Evolutionary conservation across 2,888 invertebrate species (phyloP), one percentile per base, ranked within the genome.

Genomic region (Drosophila anomalata): DNA sequence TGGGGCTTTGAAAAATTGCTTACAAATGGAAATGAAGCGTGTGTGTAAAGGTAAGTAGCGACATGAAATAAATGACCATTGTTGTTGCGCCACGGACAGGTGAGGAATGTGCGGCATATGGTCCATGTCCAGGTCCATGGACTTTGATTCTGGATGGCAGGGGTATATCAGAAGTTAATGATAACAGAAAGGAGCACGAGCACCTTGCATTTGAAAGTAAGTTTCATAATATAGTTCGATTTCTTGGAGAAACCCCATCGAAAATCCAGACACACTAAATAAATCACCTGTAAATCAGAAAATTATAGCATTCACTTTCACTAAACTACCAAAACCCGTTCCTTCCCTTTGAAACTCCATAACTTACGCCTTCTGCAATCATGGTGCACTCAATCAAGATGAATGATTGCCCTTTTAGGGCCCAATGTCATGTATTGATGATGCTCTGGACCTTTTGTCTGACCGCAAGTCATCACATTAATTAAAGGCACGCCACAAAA

Each of bases 11-110:
- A 67, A 53, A 77, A 76, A 80, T 79, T 72, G 78, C 74, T 73
- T 54, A 67, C 59, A 76, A 75, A 76, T 73, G 62, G 73, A 75
- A 57, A 83, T 73, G 57, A 73, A 77, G 73, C 52, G 73, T 73
- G 73, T 71, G 73, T 63, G 56, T 54, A 63, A 62, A 71, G 73
- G 65, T 71, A 72, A 62, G 63, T 60, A 73, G 42, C 50, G 31
- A 52, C 50, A 63, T 58, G 47, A 55, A 71, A 73, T 69, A 63
- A 69, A 78, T 65, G 73, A 70, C n/a, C 47, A 65, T 65, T 65
- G 52, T 47, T 47, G 65, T 22, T 31, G 20, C 46, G 17, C 44
- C 44, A 14, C 41, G 50, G 69, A 57, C 69, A 68, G 51, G 52
- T 68, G 69, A 68, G 51, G 65, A 63, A 72, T 73, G 56, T 5